Base-by-base conservation (phyloP, 2,888 invertebrate genomes). In the Arge pagana region DNA sequence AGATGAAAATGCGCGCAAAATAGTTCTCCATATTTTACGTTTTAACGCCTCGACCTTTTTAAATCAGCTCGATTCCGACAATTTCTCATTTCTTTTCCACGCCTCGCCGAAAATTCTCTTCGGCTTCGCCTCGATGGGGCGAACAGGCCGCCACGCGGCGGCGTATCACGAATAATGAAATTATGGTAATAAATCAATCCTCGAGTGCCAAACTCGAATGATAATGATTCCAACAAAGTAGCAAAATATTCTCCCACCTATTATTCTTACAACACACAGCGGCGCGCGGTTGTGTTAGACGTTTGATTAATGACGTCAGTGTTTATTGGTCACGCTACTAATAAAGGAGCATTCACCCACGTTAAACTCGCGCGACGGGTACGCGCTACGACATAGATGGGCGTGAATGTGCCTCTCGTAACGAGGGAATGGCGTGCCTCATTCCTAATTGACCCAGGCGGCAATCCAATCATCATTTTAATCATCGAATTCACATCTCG, bases 271-370 rank as follows among this genome's bases (percentile, higher is more conserved):
- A 8, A 26, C 15, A 13, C 21, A 18, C 42, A 30, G 28, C 23
- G 15, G 48, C 42, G 57, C 57, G 54, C 51, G 55, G 51, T 54
- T 56, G 59, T 61, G 67, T 71, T 71, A 68, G 71, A 69, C 66
- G 58, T 71, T 74, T 75, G 74, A 75, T 76, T 74, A 74, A 75
- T 74, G 73, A 68, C 71, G 65, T 70, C 66, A 64, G 69, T 65
- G 68, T 66, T 68, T 67, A 75, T 74, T 75, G 75, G 75, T 74
- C 75, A 76, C 75, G 74, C 73, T 67, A 71, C 72, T 75, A 74
- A 74, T 73, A 74, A 74, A 75, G 72, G 71, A 71, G 72, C 74
- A 71, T 72, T 73, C 72, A 70, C 70, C 71, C 69, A 65, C 71
- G 69, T 73, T 70, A 72, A 70, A 70, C 62, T 61, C 58, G 64